Conservation (phyloP, 2,797 vertebrate species). For the Enteromius afrohamiltoni region DNA sequence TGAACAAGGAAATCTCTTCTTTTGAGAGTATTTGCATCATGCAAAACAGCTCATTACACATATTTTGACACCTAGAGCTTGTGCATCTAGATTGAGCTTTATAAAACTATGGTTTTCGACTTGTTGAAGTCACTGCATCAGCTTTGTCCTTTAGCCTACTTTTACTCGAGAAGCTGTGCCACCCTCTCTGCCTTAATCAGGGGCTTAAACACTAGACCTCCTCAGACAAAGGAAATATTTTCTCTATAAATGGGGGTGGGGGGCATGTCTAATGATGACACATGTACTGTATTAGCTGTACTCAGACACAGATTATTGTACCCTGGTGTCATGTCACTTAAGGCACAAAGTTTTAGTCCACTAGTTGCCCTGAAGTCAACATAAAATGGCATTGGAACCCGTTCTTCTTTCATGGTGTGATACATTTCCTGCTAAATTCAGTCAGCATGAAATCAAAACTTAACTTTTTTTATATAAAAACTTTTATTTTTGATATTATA, state of each 20-base stretch:
- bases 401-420: background rate
- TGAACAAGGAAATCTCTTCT: constrained; percentile 39
- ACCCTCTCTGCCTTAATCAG: constrained; percentile 52
- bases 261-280: constrained; percentile 26
- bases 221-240: constrained; percentile 62
- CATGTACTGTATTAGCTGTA: constrained; percentile 36
- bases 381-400: background rate
- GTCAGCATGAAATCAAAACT: background rate
- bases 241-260: constrained; percentile 13
- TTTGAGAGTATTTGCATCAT: constrained; percentile 16
- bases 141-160: constrained; percentile 59
- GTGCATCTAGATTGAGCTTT: background rate
- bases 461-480: no score
- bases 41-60: constrained; percentile 3
- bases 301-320: constrained; percentile 22
- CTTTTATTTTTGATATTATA: no score
- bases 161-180: constrained; percentile 40
- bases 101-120: background rate
- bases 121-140: background rate
- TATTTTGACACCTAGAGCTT: constrained; percentile 15
- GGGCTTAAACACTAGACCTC: constrained; percentile 46
- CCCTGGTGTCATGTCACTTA: constrained; percentile 15
- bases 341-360: background rate
- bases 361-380: background rate
- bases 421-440: background rate